Conservation (phyloP, 2,113 vertebrate genomes). For the Paramisgurnus dabryanus region DNA sequence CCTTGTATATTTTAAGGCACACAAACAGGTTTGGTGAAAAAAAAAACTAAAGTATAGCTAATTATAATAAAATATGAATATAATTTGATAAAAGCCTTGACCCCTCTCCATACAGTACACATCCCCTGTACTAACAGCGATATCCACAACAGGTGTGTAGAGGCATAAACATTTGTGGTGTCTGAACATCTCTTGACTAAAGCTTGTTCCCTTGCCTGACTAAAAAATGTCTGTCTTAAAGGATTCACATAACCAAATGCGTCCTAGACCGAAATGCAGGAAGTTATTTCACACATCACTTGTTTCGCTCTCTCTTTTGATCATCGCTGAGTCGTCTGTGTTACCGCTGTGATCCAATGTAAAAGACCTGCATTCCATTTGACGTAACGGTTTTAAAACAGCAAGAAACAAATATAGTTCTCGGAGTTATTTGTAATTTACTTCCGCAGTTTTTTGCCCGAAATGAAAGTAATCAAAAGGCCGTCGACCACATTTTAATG, state of each 20-base stretch:
- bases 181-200: neutral
- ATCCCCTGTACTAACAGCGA: too few relatives aligned
- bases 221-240: slow-evolving; percentile 6
- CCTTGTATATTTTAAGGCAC: too few relatives aligned
- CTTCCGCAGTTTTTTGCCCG: slow-evolving; percentile 29
- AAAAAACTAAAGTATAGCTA: too few relatives aligned
- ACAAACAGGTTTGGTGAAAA: too few relatives aligned
- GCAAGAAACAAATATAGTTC: slow-evolving; percentile 37
- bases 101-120: too few relatives aligned
- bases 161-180: too few relatives aligned
- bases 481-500: slow-evolving; percentile 62
- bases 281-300: slow-evolving; percentile 71
- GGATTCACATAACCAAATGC: slow-evolving; percentile 2
- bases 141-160: too few relatives aligned
- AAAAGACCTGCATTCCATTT: slow-evolving; percentile 36
- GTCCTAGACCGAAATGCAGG: slow-evolving; percentile 35
- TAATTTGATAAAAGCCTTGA: too few relatives aligned
- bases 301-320: slow-evolving; percentile 60
- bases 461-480: slow-evolving; percentile 45
- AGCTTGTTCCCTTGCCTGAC: neutral
- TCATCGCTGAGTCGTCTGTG: slow-evolving; percentile 37
- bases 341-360: slow-evolving; percentile 27
- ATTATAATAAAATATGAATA: too few relatives aligned
- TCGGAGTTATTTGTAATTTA: slow-evolving; percentile 36
- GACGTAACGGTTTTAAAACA: slow-evolving; percentile 28